Percentiles rank a stretch among this genome's conserved stretches.
These are phyloP conservation scores for Zophobas morio DNA, from an alignment of 1,140 invertebrate genomes.

Conservation along the genomic window DNA sequence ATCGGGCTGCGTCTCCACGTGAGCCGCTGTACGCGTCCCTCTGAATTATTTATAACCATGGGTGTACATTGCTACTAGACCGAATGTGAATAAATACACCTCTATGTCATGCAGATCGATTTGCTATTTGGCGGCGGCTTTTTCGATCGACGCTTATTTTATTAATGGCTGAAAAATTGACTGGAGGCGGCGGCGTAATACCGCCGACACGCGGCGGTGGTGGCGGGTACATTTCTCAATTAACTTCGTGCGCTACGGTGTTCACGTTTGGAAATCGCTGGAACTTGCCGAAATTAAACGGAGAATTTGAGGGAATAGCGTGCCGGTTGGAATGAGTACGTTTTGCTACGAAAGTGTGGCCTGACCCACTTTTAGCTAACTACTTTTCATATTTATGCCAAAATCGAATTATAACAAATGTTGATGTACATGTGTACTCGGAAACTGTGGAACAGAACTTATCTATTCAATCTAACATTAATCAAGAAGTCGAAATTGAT, in stretches of 20 bases:
- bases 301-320: background rate
- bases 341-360: too few relatives aligned
- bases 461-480: too few relatives aligned
- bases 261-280: background rate
- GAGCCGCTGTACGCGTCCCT: constrained; percentile 36
- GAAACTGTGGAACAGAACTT: too few relatives aligned
- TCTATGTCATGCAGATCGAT: constrained; percentile 37
- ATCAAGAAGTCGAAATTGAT: too few relatives aligned
- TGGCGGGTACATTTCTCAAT: background rate
- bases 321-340: too few relatives aligned
- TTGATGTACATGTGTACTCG: too few relatives aligned
- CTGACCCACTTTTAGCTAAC: too few relatives aligned
- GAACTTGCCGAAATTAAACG: background rate
- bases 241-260: background rate
- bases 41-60: constrained; percentile 39
- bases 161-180: constrained; percentile 3
- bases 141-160: background rate
- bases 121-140: constrained; percentile 13
- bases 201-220: background rate
- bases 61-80: constrained; percentile 32
- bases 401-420: too few relatives aligned
- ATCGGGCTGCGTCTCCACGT: constrained; percentile 44
- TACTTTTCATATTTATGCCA: too few relatives aligned
- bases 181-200: background rate
- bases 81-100: constrained; percentile 29